Evolutionary conservation across 2,797 vertebrate species (phyloP).

Genomic region (Epinephelus awoara): DNA sequence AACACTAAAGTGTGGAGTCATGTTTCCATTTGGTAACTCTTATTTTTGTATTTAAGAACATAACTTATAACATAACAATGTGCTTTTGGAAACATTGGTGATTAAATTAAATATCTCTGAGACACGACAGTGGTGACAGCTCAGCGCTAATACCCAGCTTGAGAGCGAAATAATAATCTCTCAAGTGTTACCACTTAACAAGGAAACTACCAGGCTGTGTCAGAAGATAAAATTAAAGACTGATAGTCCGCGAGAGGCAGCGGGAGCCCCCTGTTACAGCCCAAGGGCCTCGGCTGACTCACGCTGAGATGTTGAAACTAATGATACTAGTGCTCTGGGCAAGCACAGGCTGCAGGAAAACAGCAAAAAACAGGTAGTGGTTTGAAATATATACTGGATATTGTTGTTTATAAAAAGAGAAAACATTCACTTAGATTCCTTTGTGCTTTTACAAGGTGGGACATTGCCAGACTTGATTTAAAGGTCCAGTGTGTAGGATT

Average conservation of each 20-base stretch:
- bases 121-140: constrained; percentile 1
- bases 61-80: constrained; percentile 1
- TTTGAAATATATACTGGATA: constrained; percentile 10
- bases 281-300: constrained; percentile 60
- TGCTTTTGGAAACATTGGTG: not conserved
- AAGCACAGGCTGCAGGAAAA: constrained; percentile 8
- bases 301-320: constrained; percentile 56
- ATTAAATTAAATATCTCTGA: constrained; percentile 18
- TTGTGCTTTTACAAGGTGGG: not conserved
- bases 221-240: constrained; percentile 63
- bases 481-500: too few species aligned
- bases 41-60: not conserved
- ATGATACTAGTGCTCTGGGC: constrained; percentile 38
- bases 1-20: not conserved
- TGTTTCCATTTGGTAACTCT: not conserved
- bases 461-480: not conserved
- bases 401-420: constrained; percentile 11
- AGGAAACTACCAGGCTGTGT: constrained; percentile 62
- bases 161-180: constrained; percentile 54
- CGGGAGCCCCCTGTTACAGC: constrained; percentile 56
- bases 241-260: constrained; percentile 53
- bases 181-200: constrained; percentile 53
- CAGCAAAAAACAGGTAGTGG: not conserved
- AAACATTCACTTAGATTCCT: not conserved
- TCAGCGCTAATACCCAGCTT: constrained; percentile 26